Evolutionary conservation across 2,113 vertebrate species (phyloP).

Genomic region (Tragelaphus strepsiceros): DNA sequence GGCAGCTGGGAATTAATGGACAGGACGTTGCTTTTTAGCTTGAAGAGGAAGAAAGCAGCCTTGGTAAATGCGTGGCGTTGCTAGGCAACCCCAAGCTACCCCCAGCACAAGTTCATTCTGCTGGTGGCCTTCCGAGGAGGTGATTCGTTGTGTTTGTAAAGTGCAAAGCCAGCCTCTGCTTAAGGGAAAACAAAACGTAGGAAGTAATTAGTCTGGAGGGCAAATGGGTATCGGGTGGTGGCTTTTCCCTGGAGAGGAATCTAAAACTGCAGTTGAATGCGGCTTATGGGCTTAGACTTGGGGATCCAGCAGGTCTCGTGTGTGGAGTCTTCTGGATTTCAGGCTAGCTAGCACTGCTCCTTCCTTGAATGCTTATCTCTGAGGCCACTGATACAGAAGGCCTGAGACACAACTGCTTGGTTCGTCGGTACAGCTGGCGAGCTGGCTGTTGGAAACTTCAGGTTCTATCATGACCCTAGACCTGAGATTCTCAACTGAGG

Average conservation of each 20-base stretch:
- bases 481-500: neutral
- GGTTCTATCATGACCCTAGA: neutral
- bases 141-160: constrained; percentile 66
- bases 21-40: constrained; percentile 81
- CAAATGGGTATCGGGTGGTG: constrained; percentile 34
- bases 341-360: neutral
- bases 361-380: neutral
- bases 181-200: constrained; percentile 65
- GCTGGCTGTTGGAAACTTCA: neutral
- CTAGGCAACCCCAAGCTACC: constrained; percentile 79
- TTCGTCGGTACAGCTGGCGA: neutral
- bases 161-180: constrained; percentile 70
- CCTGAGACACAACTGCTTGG: neutral
- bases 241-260: constrained; percentile 39
- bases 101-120: constrained; percentile 72
- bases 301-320: neutral
- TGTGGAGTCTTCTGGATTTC: neutral
- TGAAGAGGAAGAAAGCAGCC: constrained; percentile 75
- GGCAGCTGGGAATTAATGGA: constrained; percentile 85
- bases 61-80: constrained; percentile 77
- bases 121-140: constrained; percentile 74
- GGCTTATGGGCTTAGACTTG: neutral
- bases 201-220: constrained; percentile 63
- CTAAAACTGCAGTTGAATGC: neutral
- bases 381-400: neutral